Base-by-base conservation (phyloP, 2,888 invertebrate species). In the Sinodicranocentrus sp. region DNA sequence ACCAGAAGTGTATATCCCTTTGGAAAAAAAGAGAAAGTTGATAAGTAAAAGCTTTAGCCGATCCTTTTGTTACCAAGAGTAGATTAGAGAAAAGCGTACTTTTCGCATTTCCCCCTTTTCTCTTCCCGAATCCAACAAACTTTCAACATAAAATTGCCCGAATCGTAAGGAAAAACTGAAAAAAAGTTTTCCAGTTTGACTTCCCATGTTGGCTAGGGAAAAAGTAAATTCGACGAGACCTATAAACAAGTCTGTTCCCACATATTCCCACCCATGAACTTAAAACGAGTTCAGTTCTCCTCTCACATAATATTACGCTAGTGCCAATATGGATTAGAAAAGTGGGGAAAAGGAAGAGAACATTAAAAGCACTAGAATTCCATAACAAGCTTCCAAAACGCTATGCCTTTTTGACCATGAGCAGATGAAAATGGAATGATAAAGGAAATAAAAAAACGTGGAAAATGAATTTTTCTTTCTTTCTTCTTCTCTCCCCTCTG, bases 91-190 rank as follows among this genome's bases (percentile, higher is more conserved):
- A n/a, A n/a, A n/a, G n/a, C n/a, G n/a, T n/a, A n/a, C n/a, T n/a
- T n/a, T n/a, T n/a, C 19, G 19, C 52, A 52, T 52, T 44, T 52
- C 17, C 8, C 52, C 52, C 8, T 52, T 19, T 23, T 48, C 44
- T 26, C 70, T 26, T 52, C 26, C 54, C n/a, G 26, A 54, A 70
- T 70, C 70, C 54, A 28, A 33, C n/a, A 52, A 70, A 70, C 54
- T 70, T 70, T 70, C 54, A 54, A 70, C 70, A 54, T 70, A 70
- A 70, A 70, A 70, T 25, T 33, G 70, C 54, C 70, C 19, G 33
- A 70, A 54, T 70, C 28, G 21, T 28, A 28, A 70, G 48, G 25
- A 44, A 26, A 70, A 70, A 67, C 13, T 26, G 39, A 33, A 33
- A 63, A 65, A 67, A 48, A 44, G 43, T 68, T 68, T 23, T 10